These are phyloP conservation scores for Phasianus colchicus DNA, from an alignment of 2,113 vertebrate species.

Conservation along the genomic window DNA sequence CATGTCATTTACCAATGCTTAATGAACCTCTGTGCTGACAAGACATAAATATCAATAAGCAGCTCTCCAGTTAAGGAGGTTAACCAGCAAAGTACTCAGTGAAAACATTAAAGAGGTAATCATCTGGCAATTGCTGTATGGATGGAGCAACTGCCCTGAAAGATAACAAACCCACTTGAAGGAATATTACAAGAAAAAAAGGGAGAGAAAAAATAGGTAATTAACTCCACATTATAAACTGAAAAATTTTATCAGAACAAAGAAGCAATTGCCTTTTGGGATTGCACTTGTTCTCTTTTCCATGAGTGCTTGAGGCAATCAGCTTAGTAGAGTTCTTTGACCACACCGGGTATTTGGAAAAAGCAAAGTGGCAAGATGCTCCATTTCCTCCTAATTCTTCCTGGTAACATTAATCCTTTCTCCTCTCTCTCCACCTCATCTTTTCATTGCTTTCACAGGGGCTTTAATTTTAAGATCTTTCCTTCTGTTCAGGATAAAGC, in stretches of 20 bases:
- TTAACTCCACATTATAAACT: constrained; percentile 19
- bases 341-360: neutral
- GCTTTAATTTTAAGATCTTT: neutral
- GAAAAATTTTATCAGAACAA: constrained; percentile 20
- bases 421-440: neutral
- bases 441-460: neutral
- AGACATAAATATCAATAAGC: constrained; percentile 69
- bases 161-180: constrained; percentile 16
- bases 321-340: neutral
- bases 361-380: neutral
- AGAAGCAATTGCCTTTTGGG: neutral
- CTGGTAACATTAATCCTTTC: neutral
- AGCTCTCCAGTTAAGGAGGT: constrained; percentile 58
- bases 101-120: constrained; percentile 55
- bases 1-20: constrained; percentile 45
- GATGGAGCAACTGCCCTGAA: constrained; percentile 25
- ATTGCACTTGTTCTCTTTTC: neutral
- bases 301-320: neutral
- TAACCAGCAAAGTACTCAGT: constrained; percentile 43
- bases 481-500: neutral
- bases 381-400: neutral
- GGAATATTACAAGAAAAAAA: neutral
- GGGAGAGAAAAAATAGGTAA: neutral
- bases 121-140: constrained; percentile 26
- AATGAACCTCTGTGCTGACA: constrained; percentile 50